phyloP scores from a whole-genome alignment of 2,888 invertebrate species.

The Biston betularia region DNA sequence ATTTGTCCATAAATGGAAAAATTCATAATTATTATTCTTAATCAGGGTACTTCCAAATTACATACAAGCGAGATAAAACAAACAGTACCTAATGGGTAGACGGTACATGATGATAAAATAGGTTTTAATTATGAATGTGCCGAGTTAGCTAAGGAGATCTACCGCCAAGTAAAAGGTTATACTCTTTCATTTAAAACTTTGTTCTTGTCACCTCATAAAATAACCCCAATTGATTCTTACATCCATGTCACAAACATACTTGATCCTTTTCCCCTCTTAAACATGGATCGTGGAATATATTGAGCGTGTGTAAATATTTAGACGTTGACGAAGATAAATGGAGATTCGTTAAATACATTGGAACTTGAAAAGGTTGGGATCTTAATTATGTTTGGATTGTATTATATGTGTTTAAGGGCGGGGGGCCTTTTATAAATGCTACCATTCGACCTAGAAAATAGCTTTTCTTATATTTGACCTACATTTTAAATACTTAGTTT shows the following conservation, averaged over 20 bases:
- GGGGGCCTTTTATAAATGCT: neutral
- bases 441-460: neutral
- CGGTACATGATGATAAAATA: too few species aligned
- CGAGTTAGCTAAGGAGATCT: too few species aligned
- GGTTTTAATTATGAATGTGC: too few species aligned
- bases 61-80: too few species aligned
- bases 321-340: slow-evolving; percentile 22
- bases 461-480: neutral
- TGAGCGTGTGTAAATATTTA: slow-evolving; percentile 20
- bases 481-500: too few species aligned
- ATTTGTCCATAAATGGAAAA: too few species aligned
- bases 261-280: slow-evolving; percentile 14
- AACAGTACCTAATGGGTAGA: too few species aligned
- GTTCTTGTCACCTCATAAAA: neutral
- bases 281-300: slow-evolving; percentile 9
- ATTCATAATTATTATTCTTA: too few species aligned
- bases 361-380: slow-evolving; percentile 21
- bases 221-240: slow-evolving; percentile 21
- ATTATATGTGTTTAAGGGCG: neutral
- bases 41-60: too few species aligned
- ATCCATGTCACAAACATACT: slow-evolving; percentile 18
- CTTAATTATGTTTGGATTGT: slow-evolving; percentile 24
- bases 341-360: slow-evolving; percentile 17
- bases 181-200: neutral
- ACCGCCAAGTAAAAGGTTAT: too few species aligned